Base-by-base conservation (phyloP, 1,140 invertebrate genomes). In the Lepidurus packardi region DNA sequence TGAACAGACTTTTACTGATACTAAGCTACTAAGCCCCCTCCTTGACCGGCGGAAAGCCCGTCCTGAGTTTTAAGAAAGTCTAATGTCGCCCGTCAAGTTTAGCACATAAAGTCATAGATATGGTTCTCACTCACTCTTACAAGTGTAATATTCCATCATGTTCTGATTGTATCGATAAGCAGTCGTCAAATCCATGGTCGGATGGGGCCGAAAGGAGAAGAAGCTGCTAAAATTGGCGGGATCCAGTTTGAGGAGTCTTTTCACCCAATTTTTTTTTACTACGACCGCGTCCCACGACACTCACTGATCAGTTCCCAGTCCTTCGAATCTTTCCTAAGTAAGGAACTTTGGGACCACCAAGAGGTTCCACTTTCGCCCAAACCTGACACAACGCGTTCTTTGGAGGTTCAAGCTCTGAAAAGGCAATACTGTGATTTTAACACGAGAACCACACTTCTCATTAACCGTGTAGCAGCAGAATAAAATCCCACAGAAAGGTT, bases 141-240 rank as follows among this genome's bases (percentile, higher is more conserved):
- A 97, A 84, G 95, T 96, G 84, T 97, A 97, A 88, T 97, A 97
- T 88, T 97, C 95, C 95, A 97, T 97, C 94, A 97, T 97, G 86
- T 96, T 96, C 84, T 96, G 95, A 86, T 96, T 97, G 88, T 97
- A 97, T 83, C 95, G 90, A 85, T 97, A 97, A 80, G 94, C 94
- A 80, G 94, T 95, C 82, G 93, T 93, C 81, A 97, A 90, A 88
- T 97, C 94, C 91, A 97, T 94, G 53, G 80, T 81, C 80, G 82
- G 80, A 45, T 44, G 82, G 78, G 43, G 73, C 74, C 25, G 82
- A 76, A 79, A 81, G 79, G 77, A 81, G 80, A 80, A 83, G 81
- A 78, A 83, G 78, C 41, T 80, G 16, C 80, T 81, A 74, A 82
- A 82, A 76, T 81, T 82, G 82, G 43, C n/a, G 82, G 53, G 53